phyloP scores from a whole-genome alignment of 1,140 invertebrate genomes.

The Agrilus planipennis region DNA sequence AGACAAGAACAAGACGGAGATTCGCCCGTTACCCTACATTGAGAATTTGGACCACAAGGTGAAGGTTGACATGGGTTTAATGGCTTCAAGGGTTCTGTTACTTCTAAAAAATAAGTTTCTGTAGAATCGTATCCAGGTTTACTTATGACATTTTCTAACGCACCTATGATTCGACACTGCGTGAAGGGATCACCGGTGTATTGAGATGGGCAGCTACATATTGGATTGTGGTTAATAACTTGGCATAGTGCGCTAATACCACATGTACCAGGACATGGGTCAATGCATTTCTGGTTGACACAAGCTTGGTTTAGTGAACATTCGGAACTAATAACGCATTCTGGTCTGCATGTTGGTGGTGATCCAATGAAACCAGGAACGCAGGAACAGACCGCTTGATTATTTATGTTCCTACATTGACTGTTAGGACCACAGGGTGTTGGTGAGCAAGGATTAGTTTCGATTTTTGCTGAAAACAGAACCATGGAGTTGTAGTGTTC shows the following conservation, averaged over 20 bases:
- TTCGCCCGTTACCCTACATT: conserved; percentile 51
- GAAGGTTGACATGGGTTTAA: conserved; percentile 58
- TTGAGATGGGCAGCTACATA: conserved; percentile 47
- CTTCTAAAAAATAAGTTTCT: conserved; percentile 4
- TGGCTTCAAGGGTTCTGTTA: conserved; percentile 22
- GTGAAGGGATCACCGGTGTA: conserved; percentile 52
- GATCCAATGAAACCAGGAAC: conserved; percentile 47
- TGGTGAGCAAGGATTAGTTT: conserved; percentile 37
- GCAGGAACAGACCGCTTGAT: conserved; percentile 48
- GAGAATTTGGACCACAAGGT: conserved; percentile 65
- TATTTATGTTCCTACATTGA: conserved; percentile 46
- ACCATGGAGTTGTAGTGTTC: neutral
- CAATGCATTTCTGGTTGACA: conserved; percentile 46
- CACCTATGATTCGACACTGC: conserved; percentile 42
- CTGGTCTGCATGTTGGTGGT: conserved; percentile 47
- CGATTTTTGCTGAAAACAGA: conserved; percentile 10
- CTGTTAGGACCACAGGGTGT: conserved; percentile 49
- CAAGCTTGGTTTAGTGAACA: conserved; percentile 43
- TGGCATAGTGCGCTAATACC: conserved; percentile 48
- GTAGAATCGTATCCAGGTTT: neutral
- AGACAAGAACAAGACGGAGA: conserved; percentile 56
- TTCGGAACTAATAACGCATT: conserved; percentile 46
- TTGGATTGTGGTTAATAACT: conserved; percentile 52
- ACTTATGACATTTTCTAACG: conserved; percentile 12
- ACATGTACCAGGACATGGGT: conserved; percentile 52